A percentile compares a stretch with the other conserved stretches of the same genome.
Conservation (phyloP, 1,140 invertebrate genomes). For the Popillia japonica region DNA sequence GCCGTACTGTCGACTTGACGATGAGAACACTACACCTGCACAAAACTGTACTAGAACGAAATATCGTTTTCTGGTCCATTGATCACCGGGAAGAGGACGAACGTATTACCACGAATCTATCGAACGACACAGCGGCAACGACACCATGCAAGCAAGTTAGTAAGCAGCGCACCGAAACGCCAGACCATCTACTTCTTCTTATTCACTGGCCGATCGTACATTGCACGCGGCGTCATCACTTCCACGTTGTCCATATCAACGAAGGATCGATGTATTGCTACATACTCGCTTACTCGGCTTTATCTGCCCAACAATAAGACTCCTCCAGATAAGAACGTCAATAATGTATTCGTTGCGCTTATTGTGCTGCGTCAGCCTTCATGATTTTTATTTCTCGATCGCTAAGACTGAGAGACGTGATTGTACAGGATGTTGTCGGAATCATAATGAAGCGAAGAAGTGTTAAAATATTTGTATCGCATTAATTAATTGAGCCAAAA, state of each 20-base stretch:
- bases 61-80: constrained; percentile 10
- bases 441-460: neutral
- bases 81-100: neutral
- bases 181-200: neutral
- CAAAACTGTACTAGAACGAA: neutral
- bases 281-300: constrained; percentile 9
- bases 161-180: neutral
- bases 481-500: too few relatives aligned
- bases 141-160: neutral
- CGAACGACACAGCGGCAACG: neutral
- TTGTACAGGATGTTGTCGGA: neutral
- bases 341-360: constrained; percentile 14
- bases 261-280: constrained; percentile 20
- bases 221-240: neutral
- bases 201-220: neutral
- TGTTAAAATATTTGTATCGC: constrained; percentile 9
- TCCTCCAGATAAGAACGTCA: constrained; percentile 12
- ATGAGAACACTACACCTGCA: neutral
- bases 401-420: neutral
- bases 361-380: constrained; percentile 29
- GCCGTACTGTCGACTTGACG: too few relatives aligned
- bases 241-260: constrained; percentile 1
- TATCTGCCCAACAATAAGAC: constrained; percentile 9
- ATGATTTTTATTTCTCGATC: neutral
- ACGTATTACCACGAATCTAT: neutral